These are phyloP conservation scores for Dryobotodes eremita DNA, from an alignment of 2,888 invertebrate species.

Conservation along the genomic window DNA sequence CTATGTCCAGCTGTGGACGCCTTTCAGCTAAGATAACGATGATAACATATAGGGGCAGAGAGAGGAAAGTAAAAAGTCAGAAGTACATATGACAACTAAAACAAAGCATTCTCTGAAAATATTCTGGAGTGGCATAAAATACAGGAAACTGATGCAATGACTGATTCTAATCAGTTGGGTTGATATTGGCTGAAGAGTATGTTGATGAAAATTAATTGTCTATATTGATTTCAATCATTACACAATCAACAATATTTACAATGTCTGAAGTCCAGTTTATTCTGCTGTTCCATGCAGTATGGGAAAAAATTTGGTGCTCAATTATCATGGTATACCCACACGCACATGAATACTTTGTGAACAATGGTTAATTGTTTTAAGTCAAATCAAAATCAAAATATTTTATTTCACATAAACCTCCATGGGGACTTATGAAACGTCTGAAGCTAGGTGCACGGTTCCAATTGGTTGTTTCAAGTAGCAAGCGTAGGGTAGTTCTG, in stretches of 20 bases:
- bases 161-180: slow-evolving; percentile 1
- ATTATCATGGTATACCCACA: background rate
- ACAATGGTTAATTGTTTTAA: background rate
- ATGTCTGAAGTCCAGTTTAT: background rate
- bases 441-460: no score
- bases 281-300: background rate
- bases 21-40: no score
- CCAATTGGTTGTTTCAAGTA: background rate
- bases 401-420: no score
- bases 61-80: background rate
- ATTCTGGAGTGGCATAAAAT: background rate
- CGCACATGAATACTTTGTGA: background rate
- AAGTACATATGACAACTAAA: background rate
- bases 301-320: background rate
- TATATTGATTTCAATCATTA: slow-evolving; percentile 18
- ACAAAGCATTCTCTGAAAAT: background rate
- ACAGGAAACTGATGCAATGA: background rate
- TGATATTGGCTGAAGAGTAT: background rate
- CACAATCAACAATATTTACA: slow-evolving; percentile 13
- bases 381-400: no score
- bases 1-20: no score
- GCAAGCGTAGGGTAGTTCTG: background rate
- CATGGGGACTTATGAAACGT: no score
- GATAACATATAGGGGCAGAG: no score
- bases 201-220: background rate